Conservation (phyloP, 2,888 invertebrate species). For the Lepidochitona cinerea region DNA sequence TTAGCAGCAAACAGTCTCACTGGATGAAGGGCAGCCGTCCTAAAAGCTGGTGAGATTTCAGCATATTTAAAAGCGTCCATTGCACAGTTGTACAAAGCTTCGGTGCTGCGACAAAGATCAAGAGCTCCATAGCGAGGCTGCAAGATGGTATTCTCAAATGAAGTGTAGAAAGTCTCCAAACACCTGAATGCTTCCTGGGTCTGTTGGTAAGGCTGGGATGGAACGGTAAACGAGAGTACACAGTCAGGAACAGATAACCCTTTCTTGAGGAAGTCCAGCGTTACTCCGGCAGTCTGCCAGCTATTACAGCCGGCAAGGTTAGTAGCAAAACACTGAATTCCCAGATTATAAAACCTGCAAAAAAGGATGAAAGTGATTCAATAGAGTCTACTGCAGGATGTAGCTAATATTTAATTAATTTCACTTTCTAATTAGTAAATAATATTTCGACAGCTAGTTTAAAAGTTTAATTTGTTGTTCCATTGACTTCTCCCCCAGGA, state of each 20-base stretch:
- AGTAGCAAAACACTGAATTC: background rate
- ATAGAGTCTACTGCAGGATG: background rate
- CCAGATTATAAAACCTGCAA: background rate
- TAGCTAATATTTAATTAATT: too few relatives aligned
- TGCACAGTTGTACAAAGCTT: background rate
- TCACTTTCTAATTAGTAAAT: too few relatives aligned
- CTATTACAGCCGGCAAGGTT: background rate
- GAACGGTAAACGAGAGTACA: background rate
- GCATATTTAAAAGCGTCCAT: background rate
- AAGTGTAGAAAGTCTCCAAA: background rate
- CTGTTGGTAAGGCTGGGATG: background rate
- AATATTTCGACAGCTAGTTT: too few relatives aligned
- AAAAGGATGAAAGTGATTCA: background rate
- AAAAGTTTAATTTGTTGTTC: too few relatives aligned
- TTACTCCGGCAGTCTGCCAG: background rate
- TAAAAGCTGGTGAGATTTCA: background rate
- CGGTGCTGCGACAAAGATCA: background rate
- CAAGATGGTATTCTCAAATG: background rate
- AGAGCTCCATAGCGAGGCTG: background rate
- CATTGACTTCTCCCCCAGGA: too few relatives aligned
- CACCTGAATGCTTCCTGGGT: background rate
- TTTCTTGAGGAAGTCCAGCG: background rate
- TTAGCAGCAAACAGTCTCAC: background rate
- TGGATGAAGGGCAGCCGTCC: background rate
- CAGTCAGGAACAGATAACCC: background rate